phyloP scores from a whole-genome alignment of 2,797 vertebrate species.

The Anniella stebbinsi region DNA sequence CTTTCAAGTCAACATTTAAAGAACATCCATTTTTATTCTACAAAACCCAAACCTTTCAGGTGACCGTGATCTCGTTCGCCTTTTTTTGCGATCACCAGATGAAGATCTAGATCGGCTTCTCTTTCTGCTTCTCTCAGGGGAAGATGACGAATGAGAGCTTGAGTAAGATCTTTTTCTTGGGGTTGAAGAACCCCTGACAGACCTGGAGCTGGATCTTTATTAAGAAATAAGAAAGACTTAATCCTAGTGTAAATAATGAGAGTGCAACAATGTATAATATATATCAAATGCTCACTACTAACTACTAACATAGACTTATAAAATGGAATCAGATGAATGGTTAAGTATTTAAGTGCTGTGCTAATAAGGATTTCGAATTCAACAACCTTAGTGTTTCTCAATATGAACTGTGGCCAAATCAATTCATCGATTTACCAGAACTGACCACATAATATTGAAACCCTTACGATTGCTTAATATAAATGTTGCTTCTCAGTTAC shows the following conservation, averaged over 20 bases:
- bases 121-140: slow-evolving; percentile 94
- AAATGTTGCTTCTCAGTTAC: background rate
- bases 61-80: slow-evolving; percentile 97
- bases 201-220: slow-evolving; percentile 99
- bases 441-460: background rate
- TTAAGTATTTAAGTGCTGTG: slow-evolving; percentile 79
- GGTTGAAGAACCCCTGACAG: slow-evolving; percentile 95
- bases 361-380: slow-evolving; percentile 63
- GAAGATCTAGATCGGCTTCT: slow-evolving; percentile 97
- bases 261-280: slow-evolving; percentile 57
- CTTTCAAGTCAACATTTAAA: slow-evolving; percentile 66
- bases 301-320: background rate
- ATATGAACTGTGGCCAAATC: background rate
- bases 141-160: slow-evolving; percentile 90
- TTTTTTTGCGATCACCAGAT: slow-evolving; percentile 97
- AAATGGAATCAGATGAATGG: background rate
- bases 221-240: slow-evolving; percentile 91
- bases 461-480: background rate
- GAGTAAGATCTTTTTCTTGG: slow-evolving; percentile 93
- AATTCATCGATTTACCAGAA: background rate
- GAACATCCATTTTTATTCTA: slow-evolving; percentile 93
- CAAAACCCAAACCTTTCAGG: slow-evolving; percentile 99
- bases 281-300: slow-evolving; percentile 51
- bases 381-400: slow-evolving; percentile 48
- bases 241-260: slow-evolving; percentile 73